Base-by-base conservation (phyloP, 2,113 vertebrate genomes). In the Loxodonta africana region DNA sequence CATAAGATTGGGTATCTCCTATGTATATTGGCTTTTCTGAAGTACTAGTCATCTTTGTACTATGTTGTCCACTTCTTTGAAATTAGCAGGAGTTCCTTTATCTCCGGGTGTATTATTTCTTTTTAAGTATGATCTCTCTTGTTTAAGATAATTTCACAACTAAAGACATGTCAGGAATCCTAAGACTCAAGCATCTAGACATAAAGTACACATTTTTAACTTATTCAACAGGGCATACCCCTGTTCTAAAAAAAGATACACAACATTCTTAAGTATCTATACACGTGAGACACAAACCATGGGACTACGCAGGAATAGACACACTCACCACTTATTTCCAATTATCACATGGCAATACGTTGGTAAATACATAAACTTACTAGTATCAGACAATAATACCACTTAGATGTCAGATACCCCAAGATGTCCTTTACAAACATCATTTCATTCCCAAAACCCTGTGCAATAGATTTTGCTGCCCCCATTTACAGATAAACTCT, bases 181-280 rank as follows among this genome's bases (percentile, higher is more conserved):
- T 88, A 92, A 92, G 23, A 73, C 17, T 37, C 41, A 86, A 4
- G 15, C 11, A 80, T 62, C 21, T 77, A 77, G 62, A 96, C 15
- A 76, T 88, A 67, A 86, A 95, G 41, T 69, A 96, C 73, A 93
- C 83, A 53, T 81, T 96, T 67, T 88, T 86, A 83, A 48, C 28
- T 44, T 83, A 81, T 25, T 48, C 23, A 85, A n/a, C 53, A 82
- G 48, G 33, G 14, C 9, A 81, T 20, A 78, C 17, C 41, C 57
- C 83, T 71, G 48, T 8, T 88, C 57, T 84, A 89, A 51, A 91
- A 83, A 85, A 25, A 86, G 95, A 74, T 5, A 6, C 51, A 37
- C 60, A 95, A 82, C 17, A 65, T 51, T 73, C 21, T 23, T 83
- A 21, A 41, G 12, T 80, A 82, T 33, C 26, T 78, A 20, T 23